phyloP scores from a whole-genome alignment of 2,888 invertebrate genomes.

The Acanthosepion esculentum region DNA sequence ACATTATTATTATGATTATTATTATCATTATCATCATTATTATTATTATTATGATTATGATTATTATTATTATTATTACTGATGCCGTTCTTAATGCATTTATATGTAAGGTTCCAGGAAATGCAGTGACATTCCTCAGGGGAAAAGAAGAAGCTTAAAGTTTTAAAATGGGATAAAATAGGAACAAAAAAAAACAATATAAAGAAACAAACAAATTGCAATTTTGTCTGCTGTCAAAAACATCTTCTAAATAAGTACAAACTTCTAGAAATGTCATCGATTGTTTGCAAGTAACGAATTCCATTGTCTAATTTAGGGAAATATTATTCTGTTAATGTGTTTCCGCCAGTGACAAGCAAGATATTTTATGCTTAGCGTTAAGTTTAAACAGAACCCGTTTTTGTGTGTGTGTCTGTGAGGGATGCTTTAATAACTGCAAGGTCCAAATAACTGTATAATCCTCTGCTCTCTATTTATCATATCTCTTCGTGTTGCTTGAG shows the following conservation, averaged over 20 bases:
- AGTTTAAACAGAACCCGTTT: background rate
- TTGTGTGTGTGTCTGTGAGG: too few species aligned
- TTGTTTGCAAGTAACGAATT: background rate
- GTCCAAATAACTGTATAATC: too few species aligned
- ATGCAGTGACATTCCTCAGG: background rate
- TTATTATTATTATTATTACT: background rate
- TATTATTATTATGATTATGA: background rate
- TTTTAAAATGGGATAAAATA: background rate
- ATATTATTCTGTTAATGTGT: background rate
- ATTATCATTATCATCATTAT: slow-evolving; percentile 13
- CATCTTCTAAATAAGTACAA: background rate
- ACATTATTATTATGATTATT: background rate
- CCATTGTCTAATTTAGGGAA: background rate
- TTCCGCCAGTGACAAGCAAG: background rate
- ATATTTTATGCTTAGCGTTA: background rate
- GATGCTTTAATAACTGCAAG: background rate
- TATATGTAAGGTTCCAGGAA: background rate
- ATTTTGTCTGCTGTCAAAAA: background rate
- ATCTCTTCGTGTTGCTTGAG: too few species aligned
- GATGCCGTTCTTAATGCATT: background rate
- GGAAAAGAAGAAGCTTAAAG: slow-evolving; percentile 20
- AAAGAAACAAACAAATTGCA: background rate
- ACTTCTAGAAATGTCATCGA: background rate
- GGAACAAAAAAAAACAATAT: background rate
- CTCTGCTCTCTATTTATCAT: too few species aligned